Base-by-base conservation (phyloP, 2,888 invertebrate genomes). In the Thecophora atra region DNA sequence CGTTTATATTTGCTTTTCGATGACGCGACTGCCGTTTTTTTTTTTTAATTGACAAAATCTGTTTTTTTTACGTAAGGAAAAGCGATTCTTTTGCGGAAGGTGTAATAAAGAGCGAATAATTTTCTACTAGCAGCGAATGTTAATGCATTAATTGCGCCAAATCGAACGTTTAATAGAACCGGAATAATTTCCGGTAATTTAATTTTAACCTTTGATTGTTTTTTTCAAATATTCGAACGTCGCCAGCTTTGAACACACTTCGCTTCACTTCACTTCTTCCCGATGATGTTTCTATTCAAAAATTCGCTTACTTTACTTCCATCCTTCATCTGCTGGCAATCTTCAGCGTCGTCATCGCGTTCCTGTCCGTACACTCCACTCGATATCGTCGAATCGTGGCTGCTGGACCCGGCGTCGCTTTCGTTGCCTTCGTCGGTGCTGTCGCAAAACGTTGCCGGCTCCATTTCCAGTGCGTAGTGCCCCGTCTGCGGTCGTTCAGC, bases 401-500 rank as follows among this genome's bases (percentile, higher is more conserved):
- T 82, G 3, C 80, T 44, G 4, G 82, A 79, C 4, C 76, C 77
- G 15, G 78, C 79, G 62, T 82, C 82, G 73, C 77, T 80, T 5
- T 80, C 81, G 70, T 80, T 79, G 58, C 78, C 79, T 65, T 82
- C 83, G 68, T 83, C 83, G 68, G 79, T 78, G 74, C 79, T 80
- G 42, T 80, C 81, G 11, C 80, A 81, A 7, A 83, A 70, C 11
- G 83, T 71, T 0, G 82, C 80, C 11, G 83, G 84, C 69, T 84
- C 83, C 72, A 82, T 76, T 60, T 85, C 84, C 62, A 85, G 75
- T 3, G 80, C 81, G 71, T 77, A 82, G 7, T 37, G 37, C 0
- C 79, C 74, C 2, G 81, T 79, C 7, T 75, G 77, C 19, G 78
- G 76, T 0, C 79, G 78, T 63, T 79, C 76, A 28, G 76, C 71